Evolutionary conservation across 2,888 invertebrate species (phyloP), one percentile per base, ranked within the genome.

Genomic region (Stratiomys singularior): DNA sequence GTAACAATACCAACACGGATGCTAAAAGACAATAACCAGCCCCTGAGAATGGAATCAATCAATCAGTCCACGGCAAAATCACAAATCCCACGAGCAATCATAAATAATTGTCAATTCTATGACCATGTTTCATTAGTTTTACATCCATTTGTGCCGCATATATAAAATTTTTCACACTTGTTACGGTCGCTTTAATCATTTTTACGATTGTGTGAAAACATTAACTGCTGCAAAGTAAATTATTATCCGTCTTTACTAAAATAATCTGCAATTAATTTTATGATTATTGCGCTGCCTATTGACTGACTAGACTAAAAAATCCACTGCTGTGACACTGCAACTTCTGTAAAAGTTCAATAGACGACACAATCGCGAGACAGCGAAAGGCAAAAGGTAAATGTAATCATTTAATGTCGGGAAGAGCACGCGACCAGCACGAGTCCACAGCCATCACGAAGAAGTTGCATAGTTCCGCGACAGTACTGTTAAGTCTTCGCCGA

Each of bases 401-500:
- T 37, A 74, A 58, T 60, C 58, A 74, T 74, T 74, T 58, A 58
- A 74, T 74, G 74, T 71, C 47, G 66, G n/a, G 28, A 72, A 63
- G 77, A 67, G 78, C 78, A 77, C 78, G 78, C 78, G 78, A 78
- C 78, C 23, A 72, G 78, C 78, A 78, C 77, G 74, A 72, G 78
- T 64, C 66, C 25, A n/a, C 37, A 23, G 25, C 56, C 56, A 52
- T 72, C 71, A 58, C 60, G 37, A 74, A 58, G 58, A 74, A 74
- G 74, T 46, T 47, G 66, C 7, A 15, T 15, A n/a, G 9, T 28
- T 30, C 18, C 13, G 37, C 27, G 37, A 13, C 21, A 37, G 30
- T 37, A 28, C 27, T 37, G 37, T 52, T 52, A 66, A 47, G 46
- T 46, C 69, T 69, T 69, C 25, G 47, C 1, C 23, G 23, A 23